Base-by-base conservation (phyloP, 2,797 vertebrate genomes). In the Crossoptilon crossoptilon region DNA sequence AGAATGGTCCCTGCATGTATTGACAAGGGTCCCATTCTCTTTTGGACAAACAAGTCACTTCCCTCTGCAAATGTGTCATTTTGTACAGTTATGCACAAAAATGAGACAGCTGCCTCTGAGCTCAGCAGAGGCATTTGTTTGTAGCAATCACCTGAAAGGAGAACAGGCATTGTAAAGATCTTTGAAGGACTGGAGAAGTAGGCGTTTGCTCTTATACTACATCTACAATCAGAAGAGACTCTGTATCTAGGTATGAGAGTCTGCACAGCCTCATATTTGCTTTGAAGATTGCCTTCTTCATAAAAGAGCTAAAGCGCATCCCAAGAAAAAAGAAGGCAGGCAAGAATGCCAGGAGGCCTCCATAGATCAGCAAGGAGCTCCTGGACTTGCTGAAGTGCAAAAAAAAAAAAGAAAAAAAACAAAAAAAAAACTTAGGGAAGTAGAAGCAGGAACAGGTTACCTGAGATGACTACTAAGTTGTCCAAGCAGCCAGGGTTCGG, bases 11-110 rank as follows among this genome's bases (percentile, higher is more conserved):
- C 4, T 3, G 84, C 64, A 53, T 81, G 68, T 93, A 64, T 64
- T 94, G 88, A 94, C 74, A 84, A 79, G 43, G 46, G 48, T 79
- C n/a, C 60, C 46, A 67, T 91, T 94, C 59, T 95, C 53, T 94
- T 79, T 74, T 51, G 51, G 81, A 84, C 71, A 84, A 95, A 91
- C 26, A 79, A 95, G 64, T 69, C 11, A 5, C 56, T 90, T 88
- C 27, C 35, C 53, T 84, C 67, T 79, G 51, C 51, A 84, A 86
- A 78, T 59, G 63, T 94, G 56, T 62, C 11, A 31, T 88, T 94
- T 94, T 68, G 22, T 70, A 66, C 12, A 73, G 72, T 76, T 66
- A 85, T 5, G 33, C 21, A 74, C 19, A 2, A 87, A 93, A 89
- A 68, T 22, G 72, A 74, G 33, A 74, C 81, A 93, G 81, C 44